These are phyloP conservation scores for Nemopilema nomurai DNA, from an alignment of 30 jellyfish, hydroid and myxozoan species.

Conservation along the genomic window DNA sequence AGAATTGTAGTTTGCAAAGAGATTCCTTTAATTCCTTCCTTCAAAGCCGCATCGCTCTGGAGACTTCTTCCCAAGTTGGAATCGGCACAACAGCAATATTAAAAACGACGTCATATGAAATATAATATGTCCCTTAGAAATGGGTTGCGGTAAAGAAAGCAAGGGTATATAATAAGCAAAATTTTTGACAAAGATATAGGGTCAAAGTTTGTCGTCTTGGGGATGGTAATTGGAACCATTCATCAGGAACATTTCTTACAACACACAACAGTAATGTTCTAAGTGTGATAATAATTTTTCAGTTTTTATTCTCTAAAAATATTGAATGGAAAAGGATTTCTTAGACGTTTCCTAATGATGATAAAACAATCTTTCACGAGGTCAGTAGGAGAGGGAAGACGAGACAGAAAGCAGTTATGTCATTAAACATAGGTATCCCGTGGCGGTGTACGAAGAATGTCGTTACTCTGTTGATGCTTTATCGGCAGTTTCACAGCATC, in stretches of 20 bases:
- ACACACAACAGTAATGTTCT: no score
- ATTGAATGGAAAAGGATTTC: no score
- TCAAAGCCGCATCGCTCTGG: not conserved
- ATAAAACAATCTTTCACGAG: no score
- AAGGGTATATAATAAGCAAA: not conserved
- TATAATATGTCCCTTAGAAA: not conserved
- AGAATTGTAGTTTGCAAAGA: not conserved
- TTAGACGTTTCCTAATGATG: no score
- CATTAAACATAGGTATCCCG: no score
- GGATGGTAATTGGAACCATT: not conserved
- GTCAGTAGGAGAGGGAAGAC: no score
- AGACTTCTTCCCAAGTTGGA: not conserved
- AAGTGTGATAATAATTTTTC: no score
- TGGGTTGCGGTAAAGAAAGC: not conserved
- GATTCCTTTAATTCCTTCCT: not conserved
- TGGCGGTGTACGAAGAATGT: no score
- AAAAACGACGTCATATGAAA: not conserved
- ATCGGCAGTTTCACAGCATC: no score
- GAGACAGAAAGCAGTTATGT: no score
- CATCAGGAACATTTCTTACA: not conserved
- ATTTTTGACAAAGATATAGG: not conserved
- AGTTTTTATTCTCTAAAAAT: no score
- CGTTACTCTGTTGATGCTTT: no score
- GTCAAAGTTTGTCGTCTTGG: not conserved
- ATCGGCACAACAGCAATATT: not conserved